phyloP scores from a whole-genome alignment of 2,113 vertebrate genomes.

The Crotophaga sulcirostris region DNA sequence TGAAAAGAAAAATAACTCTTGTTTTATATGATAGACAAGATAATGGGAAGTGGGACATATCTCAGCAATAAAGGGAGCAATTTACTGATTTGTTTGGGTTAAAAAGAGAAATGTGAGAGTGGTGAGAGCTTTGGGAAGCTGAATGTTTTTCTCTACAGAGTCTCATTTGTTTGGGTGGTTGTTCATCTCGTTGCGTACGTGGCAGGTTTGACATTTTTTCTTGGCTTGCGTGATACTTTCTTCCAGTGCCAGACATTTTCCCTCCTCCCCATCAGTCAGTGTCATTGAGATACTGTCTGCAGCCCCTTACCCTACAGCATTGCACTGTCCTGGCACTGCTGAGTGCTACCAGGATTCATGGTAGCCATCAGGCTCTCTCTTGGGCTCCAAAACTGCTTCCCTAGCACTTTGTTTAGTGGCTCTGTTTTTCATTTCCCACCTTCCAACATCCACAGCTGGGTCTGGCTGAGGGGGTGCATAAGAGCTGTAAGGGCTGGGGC shows the following conservation, averaged over 20 bases:
- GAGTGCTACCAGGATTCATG: neutral
- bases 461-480: accelerated
- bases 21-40: neutral
- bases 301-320: neutral
- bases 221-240: neutral
- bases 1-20: neutral
- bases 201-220: neutral
- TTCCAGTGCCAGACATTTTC: neutral
- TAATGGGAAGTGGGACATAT: neutral
- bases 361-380: accelerated
- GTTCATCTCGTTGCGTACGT: neutral
- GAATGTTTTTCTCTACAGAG: neutral
- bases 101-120: neutral
- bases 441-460: neutral
- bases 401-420: neutral
- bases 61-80: neutral
- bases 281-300: neutral
- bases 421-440: neutral
- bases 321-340: accelerated
- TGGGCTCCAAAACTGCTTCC: neutral
- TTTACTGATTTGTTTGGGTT: neutral
- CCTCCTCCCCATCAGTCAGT: neutral
- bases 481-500: neutral
- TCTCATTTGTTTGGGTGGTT: neutral
- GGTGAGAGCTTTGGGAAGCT: neutral